A percentile compares a stretch with the other conserved stretches of the same genome.
phyloP scores from a whole-genome alignment of 1,140 invertebrate genomes.

The Sarcophaga peregrina region DNA sequence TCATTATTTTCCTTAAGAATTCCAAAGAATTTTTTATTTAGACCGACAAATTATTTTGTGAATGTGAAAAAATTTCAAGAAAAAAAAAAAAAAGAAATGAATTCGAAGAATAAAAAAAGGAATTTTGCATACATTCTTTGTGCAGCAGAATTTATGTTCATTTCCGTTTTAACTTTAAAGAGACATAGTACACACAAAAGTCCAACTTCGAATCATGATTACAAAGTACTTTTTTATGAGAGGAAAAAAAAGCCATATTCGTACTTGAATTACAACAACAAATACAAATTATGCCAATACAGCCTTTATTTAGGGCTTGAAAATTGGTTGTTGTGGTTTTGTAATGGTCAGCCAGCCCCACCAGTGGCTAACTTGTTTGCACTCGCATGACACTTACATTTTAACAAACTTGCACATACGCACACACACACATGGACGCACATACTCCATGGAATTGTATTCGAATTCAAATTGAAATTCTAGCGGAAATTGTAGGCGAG shows the following conservation, averaged over 20 bases:
- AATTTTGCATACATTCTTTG: neutral
- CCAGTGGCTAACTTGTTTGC: neutral
- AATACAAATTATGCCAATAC: neutral
- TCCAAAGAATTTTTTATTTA: neutral
- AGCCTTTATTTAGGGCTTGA: neutral
- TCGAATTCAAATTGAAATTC: neutral
- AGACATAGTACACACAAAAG: neutral
- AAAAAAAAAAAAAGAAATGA: neutral
- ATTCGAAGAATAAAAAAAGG: conserved; percentile 3
- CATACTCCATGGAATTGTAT: neutral
- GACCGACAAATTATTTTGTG: neutral
- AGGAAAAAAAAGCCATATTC: no score
- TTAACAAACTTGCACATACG: no score
- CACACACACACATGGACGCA: neutral
- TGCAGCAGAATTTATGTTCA: neutral
- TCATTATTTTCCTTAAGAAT: no score
- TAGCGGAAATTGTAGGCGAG: conserved; percentile 36
- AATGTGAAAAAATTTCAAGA: neutral
- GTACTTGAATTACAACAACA: no score
- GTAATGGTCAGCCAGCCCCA: neutral
- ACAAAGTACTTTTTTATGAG: no score
- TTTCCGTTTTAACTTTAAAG: neutral
- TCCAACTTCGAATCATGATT: neutral
- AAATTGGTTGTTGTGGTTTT: neutral
- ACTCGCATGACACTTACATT: neutral